phyloP scores from a whole-genome alignment of 1,140 invertebrate genomes.

The Pteromalus puparum region DNA sequence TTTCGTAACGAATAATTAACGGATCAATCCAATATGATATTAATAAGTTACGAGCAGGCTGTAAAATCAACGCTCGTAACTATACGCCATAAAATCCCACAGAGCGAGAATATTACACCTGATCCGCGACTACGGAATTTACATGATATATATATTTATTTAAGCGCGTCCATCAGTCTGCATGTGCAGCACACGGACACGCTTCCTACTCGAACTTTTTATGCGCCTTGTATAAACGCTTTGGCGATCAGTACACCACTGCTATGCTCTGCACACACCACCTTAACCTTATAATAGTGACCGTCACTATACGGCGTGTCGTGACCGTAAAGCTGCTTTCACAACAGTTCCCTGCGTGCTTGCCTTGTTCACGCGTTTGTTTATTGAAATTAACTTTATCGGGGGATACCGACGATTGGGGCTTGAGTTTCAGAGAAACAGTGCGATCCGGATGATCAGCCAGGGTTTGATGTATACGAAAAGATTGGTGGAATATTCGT shows the following conservation, averaged over 20 bases:
- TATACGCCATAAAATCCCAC: too few species aligned
- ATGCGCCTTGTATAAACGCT: neutral
- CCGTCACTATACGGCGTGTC: constrained; percentile 19
- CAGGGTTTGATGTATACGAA: too few species aligned
- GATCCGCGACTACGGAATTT: too few species aligned
- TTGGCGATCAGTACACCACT: neutral
- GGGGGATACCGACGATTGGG: too few species aligned
- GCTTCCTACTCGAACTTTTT: too few species aligned
- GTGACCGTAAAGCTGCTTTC: constrained; percentile 1
- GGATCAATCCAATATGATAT: neutral
- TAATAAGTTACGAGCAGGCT: neutral
- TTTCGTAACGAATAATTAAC: neutral
- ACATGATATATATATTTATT: too few species aligned
- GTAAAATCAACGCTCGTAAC: neutral
- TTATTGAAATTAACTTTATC: constrained; percentile 1
- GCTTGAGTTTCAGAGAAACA: too few species aligned
- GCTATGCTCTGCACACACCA: neutral
- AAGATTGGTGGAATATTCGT: too few species aligned
- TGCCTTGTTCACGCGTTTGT: neutral
- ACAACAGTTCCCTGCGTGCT: neutral
- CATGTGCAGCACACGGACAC: too few species aligned
- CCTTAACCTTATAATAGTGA: constrained; percentile 36
- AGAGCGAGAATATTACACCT: too few species aligned
- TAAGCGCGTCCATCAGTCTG: too few species aligned
- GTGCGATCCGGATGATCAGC: too few species aligned